Evolutionary conservation across 2,113 vertebrate genomes (phyloP).

Genomic region (Zosterops hypoxanthus): DNA sequence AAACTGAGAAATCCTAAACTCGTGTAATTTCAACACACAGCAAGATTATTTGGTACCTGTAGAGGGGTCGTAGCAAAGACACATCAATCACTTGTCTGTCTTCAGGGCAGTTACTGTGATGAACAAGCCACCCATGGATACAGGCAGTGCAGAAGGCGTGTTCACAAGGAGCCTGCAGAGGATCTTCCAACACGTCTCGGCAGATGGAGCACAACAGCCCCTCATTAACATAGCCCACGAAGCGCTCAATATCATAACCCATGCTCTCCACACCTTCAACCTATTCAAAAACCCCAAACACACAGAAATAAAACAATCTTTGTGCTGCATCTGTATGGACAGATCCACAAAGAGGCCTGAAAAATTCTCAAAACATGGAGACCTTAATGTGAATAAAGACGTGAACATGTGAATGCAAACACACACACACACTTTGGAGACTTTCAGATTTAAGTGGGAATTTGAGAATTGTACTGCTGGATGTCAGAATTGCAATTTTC

Average conservation of each 20-base stretch:
- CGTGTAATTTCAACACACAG: background rate
- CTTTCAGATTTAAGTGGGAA: background rate
- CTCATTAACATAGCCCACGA: constrained; percentile 89
- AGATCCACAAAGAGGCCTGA: background rate
- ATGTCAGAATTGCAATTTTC: background rate
- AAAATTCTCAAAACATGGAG: background rate
- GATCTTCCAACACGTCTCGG: constrained; percentile 84
- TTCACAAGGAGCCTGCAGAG: constrained; percentile 89
- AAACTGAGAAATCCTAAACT: background rate
- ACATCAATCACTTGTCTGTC: constrained; percentile 83
- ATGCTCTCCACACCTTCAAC: constrained; percentile 61
- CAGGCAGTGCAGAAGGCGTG: constrained; percentile 87
- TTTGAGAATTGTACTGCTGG: background rate
- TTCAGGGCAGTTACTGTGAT: constrained; percentile 87
- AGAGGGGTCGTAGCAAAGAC: constrained; percentile 80
- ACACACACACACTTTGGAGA: background rate
- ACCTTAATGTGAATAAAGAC: background rate
- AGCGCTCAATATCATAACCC: constrained; percentile 89
- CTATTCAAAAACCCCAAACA: background rate
- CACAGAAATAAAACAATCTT: background rate
- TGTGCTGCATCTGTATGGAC: background rate
- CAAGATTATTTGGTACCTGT: constrained; percentile 71
- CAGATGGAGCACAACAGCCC: constrained; percentile 90
- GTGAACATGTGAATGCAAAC: background rate
- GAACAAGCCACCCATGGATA: constrained; percentile 86